A percentile compares a stretch with the other conserved stretches of the same genome.
Conservation (phyloP, 2,888 invertebrate species). For the Pheosia tremula region DNA sequence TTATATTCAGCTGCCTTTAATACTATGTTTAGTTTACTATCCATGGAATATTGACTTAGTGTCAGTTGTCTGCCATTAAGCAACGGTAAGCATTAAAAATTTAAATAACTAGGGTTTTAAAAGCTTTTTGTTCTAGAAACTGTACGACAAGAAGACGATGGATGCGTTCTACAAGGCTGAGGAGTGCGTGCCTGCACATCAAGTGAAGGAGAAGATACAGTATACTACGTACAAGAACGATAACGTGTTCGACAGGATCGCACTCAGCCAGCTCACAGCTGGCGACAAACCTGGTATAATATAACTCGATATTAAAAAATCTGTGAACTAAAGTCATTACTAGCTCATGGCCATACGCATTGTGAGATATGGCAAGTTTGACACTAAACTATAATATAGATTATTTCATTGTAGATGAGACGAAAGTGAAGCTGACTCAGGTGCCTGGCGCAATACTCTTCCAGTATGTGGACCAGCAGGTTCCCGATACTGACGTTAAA, state of each 20-base stretch:
- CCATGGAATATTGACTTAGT: too few relatives aligned
- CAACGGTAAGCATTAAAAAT: too few relatives aligned
- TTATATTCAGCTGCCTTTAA: too few relatives aligned
- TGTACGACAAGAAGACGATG: conserved; percentile 69
- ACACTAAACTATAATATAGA: not conserved
- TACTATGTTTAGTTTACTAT: too few relatives aligned
- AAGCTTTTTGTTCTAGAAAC: conserved; percentile 52
- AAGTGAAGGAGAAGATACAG: conserved; percentile 45
- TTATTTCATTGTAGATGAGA: conserved; percentile 52
- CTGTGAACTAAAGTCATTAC: too few relatives aligned
- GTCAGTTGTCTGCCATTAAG: not conserved
- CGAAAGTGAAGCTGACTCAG: conserved; percentile 63
- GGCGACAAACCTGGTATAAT: conserved; percentile 64
- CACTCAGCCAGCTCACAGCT: conserved; percentile 69
- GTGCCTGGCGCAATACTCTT: conserved; percentile 66
- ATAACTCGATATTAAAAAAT: too few relatives aligned
- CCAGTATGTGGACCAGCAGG: conserved; percentile 55
- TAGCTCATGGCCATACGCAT: too few relatives aligned
- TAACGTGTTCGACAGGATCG: conserved; percentile 69
- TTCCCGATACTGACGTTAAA: conserved; percentile 44
- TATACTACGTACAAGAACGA: conserved; percentile 63
- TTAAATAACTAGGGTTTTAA: not conserved
- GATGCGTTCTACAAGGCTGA: conserved; percentile 61
- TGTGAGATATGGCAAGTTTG: too few relatives aligned
- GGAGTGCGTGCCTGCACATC: conserved; percentile 58